Conservation (phyloP, 2,888 invertebrate species). For the Teinopalpus imperialis region DNA sequence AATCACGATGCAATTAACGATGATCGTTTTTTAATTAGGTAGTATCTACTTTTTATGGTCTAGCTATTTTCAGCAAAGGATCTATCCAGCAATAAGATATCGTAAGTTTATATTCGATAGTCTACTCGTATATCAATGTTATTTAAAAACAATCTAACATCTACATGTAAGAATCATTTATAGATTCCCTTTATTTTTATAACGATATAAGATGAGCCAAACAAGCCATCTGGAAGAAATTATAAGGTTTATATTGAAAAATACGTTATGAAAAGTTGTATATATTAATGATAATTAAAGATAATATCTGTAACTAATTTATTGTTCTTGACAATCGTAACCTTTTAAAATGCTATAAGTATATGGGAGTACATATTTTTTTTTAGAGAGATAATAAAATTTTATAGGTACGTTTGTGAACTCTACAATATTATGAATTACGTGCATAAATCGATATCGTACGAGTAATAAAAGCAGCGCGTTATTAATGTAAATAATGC, state of each 20-base stretch:
- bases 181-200: too few species aligned
- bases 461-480: slow-evolving; percentile 11
- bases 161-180: too few species aligned
- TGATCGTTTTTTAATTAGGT: slow-evolving; percentile 17
- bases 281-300: slow-evolving; percentile 9
- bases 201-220: too few species aligned
- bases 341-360: not conserved
- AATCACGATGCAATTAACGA: slow-evolving; percentile 28
- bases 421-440: slow-evolving; percentile 20
- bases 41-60: not conserved
- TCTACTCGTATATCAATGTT: too few species aligned
- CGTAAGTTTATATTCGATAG: too few species aligned
- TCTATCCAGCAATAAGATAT: not conserved
- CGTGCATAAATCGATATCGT: slow-evolving; percentile 8
- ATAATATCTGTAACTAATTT: too few species aligned
- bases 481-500: slow-evolving; percentile 20
- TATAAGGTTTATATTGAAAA: too few species aligned
- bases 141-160: too few species aligned
- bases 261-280: not conserved
- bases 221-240: too few species aligned
- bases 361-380: slow-evolving; percentile 9
- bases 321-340: slow-evolving; percentile 10
- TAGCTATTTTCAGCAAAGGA: not conserved
- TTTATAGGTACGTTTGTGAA: slow-evolving; percentile 19
- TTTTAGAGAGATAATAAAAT: slow-evolving; percentile 21